Evolutionary conservation across 2,113 vertebrate species (phyloP).

Genomic region (Pelmatolapia mariae): DNA sequence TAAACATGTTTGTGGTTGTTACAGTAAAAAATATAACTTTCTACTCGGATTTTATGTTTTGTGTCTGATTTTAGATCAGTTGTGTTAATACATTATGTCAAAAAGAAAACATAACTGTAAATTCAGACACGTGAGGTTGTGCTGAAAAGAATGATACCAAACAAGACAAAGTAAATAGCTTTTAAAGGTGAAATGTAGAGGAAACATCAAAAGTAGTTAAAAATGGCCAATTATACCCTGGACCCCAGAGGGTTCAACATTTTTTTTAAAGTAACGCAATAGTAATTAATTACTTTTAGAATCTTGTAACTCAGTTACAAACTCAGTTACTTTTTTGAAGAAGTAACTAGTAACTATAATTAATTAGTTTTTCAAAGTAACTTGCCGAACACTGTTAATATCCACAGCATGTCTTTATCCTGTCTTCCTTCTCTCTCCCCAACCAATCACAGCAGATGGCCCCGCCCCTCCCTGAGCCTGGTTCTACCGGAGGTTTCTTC

Average conservation of each 20-base stretch:
- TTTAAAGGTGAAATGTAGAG: not conserved
- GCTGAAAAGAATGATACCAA: accelerated
- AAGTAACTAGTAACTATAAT: not conserved
- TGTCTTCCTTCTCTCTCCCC: too few relatives aligned
- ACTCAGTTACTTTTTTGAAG: not conserved
- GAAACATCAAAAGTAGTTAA: not conserved
- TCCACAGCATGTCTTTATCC: accelerated
- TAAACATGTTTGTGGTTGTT: not conserved
- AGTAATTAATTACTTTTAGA: not conserved
- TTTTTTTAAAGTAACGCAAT: not conserved
- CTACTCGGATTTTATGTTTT: not conserved
- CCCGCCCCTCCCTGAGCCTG: not conserved
- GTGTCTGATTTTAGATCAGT: not conserved
- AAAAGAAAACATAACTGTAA: not conserved
- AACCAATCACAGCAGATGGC: too few relatives aligned
- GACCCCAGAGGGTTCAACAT: not conserved
- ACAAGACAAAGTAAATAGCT: too few relatives aligned
- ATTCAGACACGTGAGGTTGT: not conserved
- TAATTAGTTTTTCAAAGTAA: not conserved
- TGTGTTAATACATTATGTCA: not conserved
- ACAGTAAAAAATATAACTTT: not conserved
- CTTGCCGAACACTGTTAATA: not conserved
- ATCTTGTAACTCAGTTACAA: not conserved
- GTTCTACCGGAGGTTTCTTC: not conserved
- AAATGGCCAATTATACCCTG: too few relatives aligned